phyloP scores from a whole-genome alignment of 2,888 invertebrate species.

The Leistus spinibarbis region DNA sequence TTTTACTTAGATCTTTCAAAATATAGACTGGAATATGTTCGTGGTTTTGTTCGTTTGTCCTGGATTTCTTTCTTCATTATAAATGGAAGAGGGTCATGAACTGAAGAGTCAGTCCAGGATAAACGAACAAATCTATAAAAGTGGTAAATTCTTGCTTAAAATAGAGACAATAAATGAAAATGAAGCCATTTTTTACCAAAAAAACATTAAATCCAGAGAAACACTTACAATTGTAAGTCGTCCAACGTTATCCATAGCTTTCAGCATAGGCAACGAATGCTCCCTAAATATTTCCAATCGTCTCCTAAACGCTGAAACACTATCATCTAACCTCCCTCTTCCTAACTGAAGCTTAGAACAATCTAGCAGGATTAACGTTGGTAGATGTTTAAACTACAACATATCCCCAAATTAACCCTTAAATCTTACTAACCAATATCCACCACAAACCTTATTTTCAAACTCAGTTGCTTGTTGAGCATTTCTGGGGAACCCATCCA shows the following conservation, averaged over 20 bases:
- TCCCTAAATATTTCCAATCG: conserved; percentile 87
- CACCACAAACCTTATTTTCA: conserved; percentile 78
- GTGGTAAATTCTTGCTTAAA: neutral
- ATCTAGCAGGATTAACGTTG: conserved; percentile 84
- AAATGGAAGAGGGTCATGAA: neutral
- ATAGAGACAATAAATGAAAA: no score
- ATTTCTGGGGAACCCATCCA: conserved; percentile 95
- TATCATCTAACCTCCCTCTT: conserved; percentile 83
- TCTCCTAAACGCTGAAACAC: conserved; percentile 81
- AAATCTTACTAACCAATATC: no score
- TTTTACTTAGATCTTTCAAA: no score
- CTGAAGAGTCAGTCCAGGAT: no score
- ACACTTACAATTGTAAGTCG: conserved; percentile 84
- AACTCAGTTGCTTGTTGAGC: conserved; percentile 86
- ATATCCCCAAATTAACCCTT: neutral
- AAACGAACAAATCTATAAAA: neutral
- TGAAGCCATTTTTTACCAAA: neutral
- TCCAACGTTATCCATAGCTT: conserved; percentile 79
- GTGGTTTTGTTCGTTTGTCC: no score
- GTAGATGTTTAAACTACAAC: conserved; percentile 74
- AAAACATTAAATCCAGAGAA: no score
- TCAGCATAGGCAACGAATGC: conserved; percentile 87
- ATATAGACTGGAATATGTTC: no score
- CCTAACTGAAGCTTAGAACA: conserved; percentile 90
- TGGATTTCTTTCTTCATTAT: no score